Evolutionary conservation across 2,113 vertebrate species (phyloP), one percentile per base, ranked within the genome.

Genomic region (Hassar affinis): DNA sequence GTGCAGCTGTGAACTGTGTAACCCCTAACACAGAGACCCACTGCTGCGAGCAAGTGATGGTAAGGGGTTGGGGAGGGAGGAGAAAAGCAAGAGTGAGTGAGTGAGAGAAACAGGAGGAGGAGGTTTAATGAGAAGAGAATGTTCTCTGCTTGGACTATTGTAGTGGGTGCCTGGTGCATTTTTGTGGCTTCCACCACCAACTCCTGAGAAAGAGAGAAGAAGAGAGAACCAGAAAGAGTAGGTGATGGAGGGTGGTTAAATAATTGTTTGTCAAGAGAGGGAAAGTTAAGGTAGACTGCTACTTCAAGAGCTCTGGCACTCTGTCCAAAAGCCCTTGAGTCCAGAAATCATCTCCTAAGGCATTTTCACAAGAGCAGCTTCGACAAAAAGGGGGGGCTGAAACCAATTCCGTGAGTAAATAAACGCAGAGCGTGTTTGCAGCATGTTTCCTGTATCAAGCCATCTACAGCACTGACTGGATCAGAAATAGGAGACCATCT

Each of bases 231-330:
- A 35, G 61, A 57, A 49, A 88, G 47, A 78, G 9, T 30, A 38
- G 51, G 81, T 47, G 42, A 72, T 54, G 71, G 62, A 85, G 78
- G 79, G 88, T 76, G 87, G 90, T 82, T 91, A 86, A 90, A 86
- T 91, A 89, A 91, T 90, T 92, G 85, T 92, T 87, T 88, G 88
- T 82, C 87, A 86, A 88, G 89, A 88, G 81, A 71, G 45, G 85
- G 88, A 64, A 87, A 79, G 83, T 84, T 68, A 83, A 54, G 87
- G 79, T 81, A 76, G 85, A 83, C 69, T 91, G 52, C 79, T 85
- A 85, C 80, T 92, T 91, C 85, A 89, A 92, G 84, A 90, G 89
- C 86, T 85, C 89, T 91, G 89, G 88, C 86, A 89, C 85, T 88
- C 86, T 83, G 88, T 82, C 79, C 85, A 88, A 89, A 85, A 92